Base-by-base conservation (phyloP, 2,888 invertebrate genomes). In the Luperina nickerlii region DNA sequence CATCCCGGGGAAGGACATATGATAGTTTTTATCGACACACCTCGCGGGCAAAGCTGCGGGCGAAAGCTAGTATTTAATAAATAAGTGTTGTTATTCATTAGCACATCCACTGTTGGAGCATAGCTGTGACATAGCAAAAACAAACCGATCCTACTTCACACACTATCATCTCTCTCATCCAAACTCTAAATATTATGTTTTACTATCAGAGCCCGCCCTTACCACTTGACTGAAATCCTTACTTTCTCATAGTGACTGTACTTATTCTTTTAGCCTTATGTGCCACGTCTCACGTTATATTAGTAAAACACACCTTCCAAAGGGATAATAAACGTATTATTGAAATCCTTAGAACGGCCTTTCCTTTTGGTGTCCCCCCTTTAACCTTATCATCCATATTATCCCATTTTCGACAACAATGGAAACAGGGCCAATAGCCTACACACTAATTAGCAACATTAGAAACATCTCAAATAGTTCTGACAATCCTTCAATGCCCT, bases 391-490 rank as follows among this genome's bases (percentile, higher is more conserved):
- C 24, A 9, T 54, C 8, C 54, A 54, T 20, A 54, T 24, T 54
- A 48, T 48, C 8, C 32, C 1, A 18, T 42, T 77, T 63, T 63
- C 18, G 24, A 13, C 18, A 63, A 4, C 32, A 75, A 38, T 62
- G 48, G 15, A 51, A 42, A 13, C 57, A 38, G n/a, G 24, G 32
- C 15, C 42, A 9, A 2, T 5, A 38, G 8, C 9, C 18, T 75
- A 45, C 20, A 9, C 27, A n/a, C 4, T 27, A 27, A 32, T 48
- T 18, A 15, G 65, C 18, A 51, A 32, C 48, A 74, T n/a, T n/a
- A 27, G 15, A 68, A 54, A 57, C 67, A 42, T 57, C 27, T 57
- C 38, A 63, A 68, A 67, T 67, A 84, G 32, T 45, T 79, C n/a
- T 20, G 62, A 7, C 20, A 8, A 62, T 62, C 62, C 62, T n/a